phyloP scores from a whole-genome alignment of 2,797 vertebrate species.

The Clarias fuscus region DNA sequence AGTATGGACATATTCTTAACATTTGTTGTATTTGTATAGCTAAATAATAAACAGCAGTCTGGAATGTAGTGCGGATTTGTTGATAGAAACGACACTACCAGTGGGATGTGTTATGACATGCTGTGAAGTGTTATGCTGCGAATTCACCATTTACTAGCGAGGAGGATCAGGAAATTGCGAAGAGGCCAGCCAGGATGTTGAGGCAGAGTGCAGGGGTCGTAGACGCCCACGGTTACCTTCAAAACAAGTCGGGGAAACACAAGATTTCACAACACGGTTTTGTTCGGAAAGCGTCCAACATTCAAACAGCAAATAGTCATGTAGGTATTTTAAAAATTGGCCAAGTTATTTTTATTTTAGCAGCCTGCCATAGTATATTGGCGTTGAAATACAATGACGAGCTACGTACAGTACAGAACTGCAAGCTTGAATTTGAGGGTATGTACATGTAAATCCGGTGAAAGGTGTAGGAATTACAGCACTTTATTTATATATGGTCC shows the following conservation, averaged over 20 bases:
- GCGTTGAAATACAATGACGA: neutral
- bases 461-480: neutral
- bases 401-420: neutral
- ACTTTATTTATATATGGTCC: neutral
- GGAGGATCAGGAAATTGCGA: conserved; percentile 89
- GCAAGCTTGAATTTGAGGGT: neutral
- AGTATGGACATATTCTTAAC: neutral
- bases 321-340: neutral
- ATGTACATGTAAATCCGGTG: neutral
- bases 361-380: neutral
- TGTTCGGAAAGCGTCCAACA: neutral
- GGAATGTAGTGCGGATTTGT: conserved; percentile 14
- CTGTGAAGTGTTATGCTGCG: conserved; percentile 4
- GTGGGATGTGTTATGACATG: conserved; percentile 40
- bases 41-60: neutral
- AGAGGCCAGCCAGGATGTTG: conserved; percentile 97
- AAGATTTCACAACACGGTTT: neutral
- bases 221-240: conserved; percentile 89
- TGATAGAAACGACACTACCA: conserved; percentile 26
- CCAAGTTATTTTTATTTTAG: neutral
- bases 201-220: conserved; percentile 91
- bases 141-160: conserved; percentile 86
- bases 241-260: conserved; percentile 19
- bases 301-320: too few species aligned
- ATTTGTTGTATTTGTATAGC: neutral